Conservation (phyloP, 2,797 vertebrate genomes). For the Anguilla marmorata region DNA sequence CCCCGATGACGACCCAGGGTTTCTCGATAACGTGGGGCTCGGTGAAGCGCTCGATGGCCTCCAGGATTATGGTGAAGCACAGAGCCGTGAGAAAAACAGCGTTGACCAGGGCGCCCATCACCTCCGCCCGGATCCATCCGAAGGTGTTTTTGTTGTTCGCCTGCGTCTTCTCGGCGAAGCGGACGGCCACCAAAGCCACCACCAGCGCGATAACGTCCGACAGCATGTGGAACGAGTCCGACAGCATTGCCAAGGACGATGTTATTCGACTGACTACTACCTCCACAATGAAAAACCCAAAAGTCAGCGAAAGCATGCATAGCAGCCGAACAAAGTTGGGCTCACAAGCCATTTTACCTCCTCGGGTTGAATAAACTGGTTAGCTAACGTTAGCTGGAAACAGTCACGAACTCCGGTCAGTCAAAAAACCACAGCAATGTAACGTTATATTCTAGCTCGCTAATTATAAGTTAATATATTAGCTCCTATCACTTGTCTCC, state of each 20-base stretch:
- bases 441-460: background rate
- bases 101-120: conserved; percentile 97
- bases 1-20: conserved; percentile 81
- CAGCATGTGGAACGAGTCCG: conserved; percentile 97
- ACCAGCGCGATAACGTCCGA: conserved; percentile 94
- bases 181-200: conserved; percentile 91
- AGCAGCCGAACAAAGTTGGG: conserved; percentile 84
- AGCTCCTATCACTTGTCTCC: background rate
- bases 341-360: conserved; percentile 75
- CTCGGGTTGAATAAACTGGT: background rate
- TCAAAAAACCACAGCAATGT: background rate
- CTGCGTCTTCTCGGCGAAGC: conserved; percentile 89
- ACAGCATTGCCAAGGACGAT: conserved; percentile 92
- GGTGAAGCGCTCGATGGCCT: conserved; percentile 92
- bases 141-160: conserved; percentile 95
- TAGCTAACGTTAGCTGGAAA: conserved; percentile 18
- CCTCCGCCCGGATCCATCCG: conserved; percentile 97
- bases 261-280: conserved; percentile 93
- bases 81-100: conserved; percentile 96
- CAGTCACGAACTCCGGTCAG: conserved; percentile 30
- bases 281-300: conserved; percentile 91
- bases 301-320: conserved; percentile 92
- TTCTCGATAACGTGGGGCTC: conserved; percentile 89
- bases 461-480: background rate
- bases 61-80: conserved; percentile 95